Conservation (phyloP, 2,113 vertebrate species). For the Cottus gobio region DNA sequence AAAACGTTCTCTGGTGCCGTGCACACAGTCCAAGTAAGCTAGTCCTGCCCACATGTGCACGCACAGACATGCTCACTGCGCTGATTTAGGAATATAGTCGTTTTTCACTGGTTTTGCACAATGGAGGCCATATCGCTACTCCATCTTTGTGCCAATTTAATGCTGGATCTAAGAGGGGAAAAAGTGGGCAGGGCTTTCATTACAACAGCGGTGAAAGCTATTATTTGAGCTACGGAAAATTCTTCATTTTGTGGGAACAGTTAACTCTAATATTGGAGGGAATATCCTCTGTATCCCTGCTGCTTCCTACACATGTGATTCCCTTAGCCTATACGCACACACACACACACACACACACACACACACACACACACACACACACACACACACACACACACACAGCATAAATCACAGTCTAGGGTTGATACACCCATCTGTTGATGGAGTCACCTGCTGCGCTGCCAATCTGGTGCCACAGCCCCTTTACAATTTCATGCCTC, state of each 20-base stretch:
- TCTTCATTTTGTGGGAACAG: conserved; percentile 13
- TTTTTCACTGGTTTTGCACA: conserved; percentile 40
- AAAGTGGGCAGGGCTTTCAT: background rate
- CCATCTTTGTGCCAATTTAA: background rate
- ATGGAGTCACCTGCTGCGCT: conserved; percentile 37
- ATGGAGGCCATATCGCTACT: background rate
- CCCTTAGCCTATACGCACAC: background rate
- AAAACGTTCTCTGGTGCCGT: conserved; percentile 6
- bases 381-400: conserved; percentile 6
- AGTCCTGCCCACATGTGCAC: conserved; percentile 11
- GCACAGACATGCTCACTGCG: conserved; percentile 23
- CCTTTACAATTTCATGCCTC: conserved; percentile 52
- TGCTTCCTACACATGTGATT: conserved; percentile 6
- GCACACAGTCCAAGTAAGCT: background rate
- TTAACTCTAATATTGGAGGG: conserved; percentile 1
- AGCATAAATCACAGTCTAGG: conserved; percentile 19
- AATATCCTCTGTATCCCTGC: background rate
- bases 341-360: background rate
- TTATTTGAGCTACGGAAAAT: conserved; percentile 12
- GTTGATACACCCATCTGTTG: conserved; percentile 32
- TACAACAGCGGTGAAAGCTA: conserved; percentile 17
- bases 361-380: background rate
- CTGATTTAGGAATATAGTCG: conserved; percentile 14
- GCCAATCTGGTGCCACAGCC: conserved; percentile 26
- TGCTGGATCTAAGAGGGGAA: background rate